Percentiles rank a stretch among this genome's conserved stretches.
phyloP scores from a whole-genome alignment of 2,797 vertebrate genomes.

The Melanotaenia boesemani region DNA sequence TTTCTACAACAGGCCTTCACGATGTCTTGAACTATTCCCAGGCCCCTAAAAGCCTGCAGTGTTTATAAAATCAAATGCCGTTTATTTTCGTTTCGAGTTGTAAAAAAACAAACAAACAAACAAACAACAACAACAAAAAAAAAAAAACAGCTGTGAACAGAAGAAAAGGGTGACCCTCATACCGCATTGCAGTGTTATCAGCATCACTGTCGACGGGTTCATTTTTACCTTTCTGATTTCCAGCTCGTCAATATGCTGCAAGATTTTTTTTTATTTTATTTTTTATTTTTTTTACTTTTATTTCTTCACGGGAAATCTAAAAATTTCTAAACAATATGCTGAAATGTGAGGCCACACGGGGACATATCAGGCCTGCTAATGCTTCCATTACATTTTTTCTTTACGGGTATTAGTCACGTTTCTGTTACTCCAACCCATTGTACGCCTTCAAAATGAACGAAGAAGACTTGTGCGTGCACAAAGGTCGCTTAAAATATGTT shows the following conservation, averaged over 20 bases:
- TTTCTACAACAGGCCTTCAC: constrained; percentile 22
- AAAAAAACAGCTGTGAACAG: constrained; percentile 19
- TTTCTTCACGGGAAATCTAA: constrained; percentile 2
- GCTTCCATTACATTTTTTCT: constrained; percentile 28
- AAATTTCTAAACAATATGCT: background rate
- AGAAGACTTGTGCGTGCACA: background rate
- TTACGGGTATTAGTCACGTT: constrained; percentile 53
- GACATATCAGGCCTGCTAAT: constrained; percentile 34
- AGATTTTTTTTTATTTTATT: too few species aligned
- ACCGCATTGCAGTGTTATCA: constrained; percentile 83
- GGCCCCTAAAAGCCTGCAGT: constrained; percentile 16
- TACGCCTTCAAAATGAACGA: background rate
- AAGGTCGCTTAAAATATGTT: background rate
- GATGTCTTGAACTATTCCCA: constrained; percentile 3
- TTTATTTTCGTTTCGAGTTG: constrained; percentile 14
- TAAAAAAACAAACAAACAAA: background rate
- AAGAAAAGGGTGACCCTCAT: constrained; percentile 68
- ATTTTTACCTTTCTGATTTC: too few species aligned
- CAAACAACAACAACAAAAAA: background rate
- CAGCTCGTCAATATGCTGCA: too few species aligned
- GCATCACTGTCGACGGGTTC: constrained; percentile 42
- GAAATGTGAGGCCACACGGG: constrained; percentile 54
- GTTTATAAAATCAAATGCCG: background rate
- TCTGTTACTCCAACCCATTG: constrained; percentile 19
- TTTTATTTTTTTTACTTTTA: background rate